Evolutionary conservation across 2,113 vertebrate species (phyloP).

Genomic region (Rattus rattus): DNA sequence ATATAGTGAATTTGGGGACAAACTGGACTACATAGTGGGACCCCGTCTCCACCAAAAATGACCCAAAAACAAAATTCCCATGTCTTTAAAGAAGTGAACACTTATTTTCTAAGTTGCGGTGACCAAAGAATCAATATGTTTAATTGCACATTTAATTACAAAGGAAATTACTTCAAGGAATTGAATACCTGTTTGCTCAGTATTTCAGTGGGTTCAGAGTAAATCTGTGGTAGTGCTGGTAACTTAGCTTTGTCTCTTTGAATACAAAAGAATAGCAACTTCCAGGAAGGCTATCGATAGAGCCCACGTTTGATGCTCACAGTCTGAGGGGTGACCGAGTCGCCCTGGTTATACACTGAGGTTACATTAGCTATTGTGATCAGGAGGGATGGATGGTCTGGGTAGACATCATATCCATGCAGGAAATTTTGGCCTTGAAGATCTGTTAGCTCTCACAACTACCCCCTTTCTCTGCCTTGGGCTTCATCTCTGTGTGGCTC

Average conservation of each 20-base stretch:
- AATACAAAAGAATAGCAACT: not conserved
- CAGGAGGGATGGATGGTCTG: not conserved
- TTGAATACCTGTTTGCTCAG: conserved; percentile 34
- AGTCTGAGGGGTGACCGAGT: not conserved
- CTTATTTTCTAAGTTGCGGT: conserved; percentile 35
- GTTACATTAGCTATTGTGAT: not conserved
- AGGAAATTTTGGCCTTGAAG: not conserved
- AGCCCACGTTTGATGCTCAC: not conserved
- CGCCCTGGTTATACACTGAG: not conserved
- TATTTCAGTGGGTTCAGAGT: not conserved
- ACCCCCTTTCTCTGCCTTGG: not conserved
- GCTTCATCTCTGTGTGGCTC: not conserved
- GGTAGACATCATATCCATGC: not conserved
- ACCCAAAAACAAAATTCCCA: not conserved
- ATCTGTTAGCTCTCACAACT: not conserved
- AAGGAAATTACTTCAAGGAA: conserved; percentile 49
- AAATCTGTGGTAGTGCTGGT: not conserved
- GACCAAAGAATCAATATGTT: conserved; percentile 54
- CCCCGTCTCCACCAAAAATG: not conserved
- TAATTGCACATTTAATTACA: conserved; percentile 70
- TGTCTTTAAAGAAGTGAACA: not conserved
- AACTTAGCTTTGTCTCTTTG: conserved; percentile 35
- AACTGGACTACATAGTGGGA: too few relatives aligned
- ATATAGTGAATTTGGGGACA: not conserved
- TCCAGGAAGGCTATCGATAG: not conserved